These are phyloP conservation scores for Solenopsis invicta DNA, from an alignment of 1,140 invertebrate genomes.

Conservation along the genomic window DNA sequence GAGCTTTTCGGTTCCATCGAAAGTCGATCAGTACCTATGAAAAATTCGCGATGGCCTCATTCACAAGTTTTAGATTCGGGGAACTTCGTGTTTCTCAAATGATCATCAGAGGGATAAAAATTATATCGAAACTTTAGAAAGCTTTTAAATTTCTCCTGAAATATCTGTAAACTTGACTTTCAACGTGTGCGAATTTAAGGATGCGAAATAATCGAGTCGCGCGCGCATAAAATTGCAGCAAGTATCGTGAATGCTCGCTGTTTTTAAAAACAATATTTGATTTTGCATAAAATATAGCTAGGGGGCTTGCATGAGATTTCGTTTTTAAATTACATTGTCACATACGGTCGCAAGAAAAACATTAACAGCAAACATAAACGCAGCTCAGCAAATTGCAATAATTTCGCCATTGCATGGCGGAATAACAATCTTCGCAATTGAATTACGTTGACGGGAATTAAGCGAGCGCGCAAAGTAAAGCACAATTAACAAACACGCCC, in stretches of 20 bases:
- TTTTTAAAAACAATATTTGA: background rate
- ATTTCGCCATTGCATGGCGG: background rate
- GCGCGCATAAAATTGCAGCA: background rate
- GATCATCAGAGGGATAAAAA: background rate
- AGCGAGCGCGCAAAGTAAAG: conserved; percentile 25
- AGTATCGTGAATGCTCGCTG: background rate
- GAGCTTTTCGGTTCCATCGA: conserved; percentile 44
- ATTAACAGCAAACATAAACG: background rate
- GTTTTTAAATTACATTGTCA: background rate
- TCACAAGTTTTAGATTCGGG: background rate
- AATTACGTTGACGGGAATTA: conserved; percentile 36
- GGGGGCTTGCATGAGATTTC: background rate
- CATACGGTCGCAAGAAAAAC: background rate
- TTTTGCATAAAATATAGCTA: background rate
- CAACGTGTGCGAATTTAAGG: background rate
- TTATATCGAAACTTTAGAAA: background rate
- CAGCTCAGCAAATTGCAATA: conserved; percentile 15
- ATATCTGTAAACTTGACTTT: background rate
- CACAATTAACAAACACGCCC: conserved; percentile 38
- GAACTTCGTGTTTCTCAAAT: conserved; percentile 6
- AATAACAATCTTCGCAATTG: conserved; percentile 46
- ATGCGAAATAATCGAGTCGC: background rate
- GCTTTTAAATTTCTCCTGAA: too few relatives aligned
- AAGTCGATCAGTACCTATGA: conserved; percentile 54
- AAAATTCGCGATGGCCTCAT: conserved; percentile 9